phyloP scores from a whole-genome alignment of 2,797 vertebrate species.

The Melanotaenia parkinsoni region DNA sequence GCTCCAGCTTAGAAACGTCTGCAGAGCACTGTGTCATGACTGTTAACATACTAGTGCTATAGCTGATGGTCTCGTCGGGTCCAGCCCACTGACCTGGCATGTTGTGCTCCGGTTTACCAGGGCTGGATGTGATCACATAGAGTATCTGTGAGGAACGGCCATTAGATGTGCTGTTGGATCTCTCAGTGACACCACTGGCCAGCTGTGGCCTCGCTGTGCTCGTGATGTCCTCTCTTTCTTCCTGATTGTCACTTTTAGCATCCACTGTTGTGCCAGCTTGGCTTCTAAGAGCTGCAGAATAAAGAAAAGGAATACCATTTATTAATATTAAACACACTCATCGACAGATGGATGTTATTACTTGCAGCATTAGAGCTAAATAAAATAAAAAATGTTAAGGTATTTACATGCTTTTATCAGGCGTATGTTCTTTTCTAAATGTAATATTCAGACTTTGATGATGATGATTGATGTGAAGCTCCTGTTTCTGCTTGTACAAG shows the following conservation, averaged over 20 bases:
- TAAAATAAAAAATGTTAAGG: background rate
- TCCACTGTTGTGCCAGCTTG: constrained; percentile 61
- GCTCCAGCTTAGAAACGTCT: constrained; percentile 8
- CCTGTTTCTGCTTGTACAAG: background rate
- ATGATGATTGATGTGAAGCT: background rate
- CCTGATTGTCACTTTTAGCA: constrained; percentile 69
- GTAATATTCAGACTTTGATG: background rate
- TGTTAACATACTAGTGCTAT: constrained; percentile 80
- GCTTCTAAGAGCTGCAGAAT: constrained; percentile 84
- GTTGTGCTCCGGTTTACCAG: constrained; percentile 88
- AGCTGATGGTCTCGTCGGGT: constrained; percentile 75
- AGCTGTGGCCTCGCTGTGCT: constrained; percentile 80
- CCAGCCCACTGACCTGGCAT: constrained; percentile 93
- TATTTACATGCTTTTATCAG: background rate
- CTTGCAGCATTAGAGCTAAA: background rate
- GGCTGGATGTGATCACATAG: constrained; percentile 97
- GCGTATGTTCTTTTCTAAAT: background rate
- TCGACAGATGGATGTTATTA: background rate
- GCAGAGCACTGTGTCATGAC: constrained; percentile 34
- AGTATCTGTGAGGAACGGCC: constrained; percentile 90
- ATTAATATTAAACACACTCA: too few species aligned
- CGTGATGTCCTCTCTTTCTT: constrained; percentile 63
- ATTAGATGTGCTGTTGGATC: constrained; percentile 87
- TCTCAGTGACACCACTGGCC: constrained; percentile 82
- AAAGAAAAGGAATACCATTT: constrained; percentile 3